phyloP scores from a whole-genome alignment of 2,888 invertebrate genomes.

The Carterocephalus palaemon region DNA sequence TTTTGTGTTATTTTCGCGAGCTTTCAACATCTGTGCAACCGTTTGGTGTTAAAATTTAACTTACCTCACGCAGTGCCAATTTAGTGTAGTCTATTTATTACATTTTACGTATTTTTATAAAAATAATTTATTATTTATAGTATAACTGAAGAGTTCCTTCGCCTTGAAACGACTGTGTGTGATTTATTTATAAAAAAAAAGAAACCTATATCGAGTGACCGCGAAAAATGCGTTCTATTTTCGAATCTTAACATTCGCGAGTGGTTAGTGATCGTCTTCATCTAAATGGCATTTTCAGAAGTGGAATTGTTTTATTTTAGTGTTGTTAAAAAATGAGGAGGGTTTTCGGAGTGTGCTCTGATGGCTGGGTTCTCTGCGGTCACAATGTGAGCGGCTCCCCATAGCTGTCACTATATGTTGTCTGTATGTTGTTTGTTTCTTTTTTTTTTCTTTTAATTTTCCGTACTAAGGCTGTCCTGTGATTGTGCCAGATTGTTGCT shows the following conservation, averaged over 20 bases:
- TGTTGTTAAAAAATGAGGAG: slow-evolving; percentile 62
- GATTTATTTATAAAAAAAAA: slow-evolving; percentile 7
- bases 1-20: slow-evolving; percentile 20
- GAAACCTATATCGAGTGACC: slow-evolving; percentile 8
- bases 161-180: slow-evolving; percentile 6
- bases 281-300: slow-evolving; percentile 49
- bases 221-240: slow-evolving; percentile 24
- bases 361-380: slow-evolving; percentile 73
- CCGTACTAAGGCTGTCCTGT: slow-evolving; percentile 1
- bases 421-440: slow-evolving; percentile 68
- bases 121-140: slow-evolving; percentile 9
- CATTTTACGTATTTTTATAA: slow-evolving; percentile 13
- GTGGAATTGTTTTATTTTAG: slow-evolving; percentile 43
- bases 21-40: slow-evolving; percentile 16
- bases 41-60: slow-evolving; percentile 18
- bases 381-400: slow-evolving; percentile 72
- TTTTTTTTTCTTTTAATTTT: slow-evolving; percentile 39
- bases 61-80: slow-evolving; percentile 23
- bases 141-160: slow-evolving; percentile 12
- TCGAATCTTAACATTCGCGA: slow-evolving; percentile 16
- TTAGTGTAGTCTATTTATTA: not conserved
- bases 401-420: slow-evolving; percentile 70
- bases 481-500: slow-evolving; percentile 8
- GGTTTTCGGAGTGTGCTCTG: slow-evolving; percentile 77
- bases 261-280: slow-evolving; percentile 33